Base-by-base conservation (phyloP, 1,140 invertebrate genomes). In the Phenacoccus solenopsis region DNA sequence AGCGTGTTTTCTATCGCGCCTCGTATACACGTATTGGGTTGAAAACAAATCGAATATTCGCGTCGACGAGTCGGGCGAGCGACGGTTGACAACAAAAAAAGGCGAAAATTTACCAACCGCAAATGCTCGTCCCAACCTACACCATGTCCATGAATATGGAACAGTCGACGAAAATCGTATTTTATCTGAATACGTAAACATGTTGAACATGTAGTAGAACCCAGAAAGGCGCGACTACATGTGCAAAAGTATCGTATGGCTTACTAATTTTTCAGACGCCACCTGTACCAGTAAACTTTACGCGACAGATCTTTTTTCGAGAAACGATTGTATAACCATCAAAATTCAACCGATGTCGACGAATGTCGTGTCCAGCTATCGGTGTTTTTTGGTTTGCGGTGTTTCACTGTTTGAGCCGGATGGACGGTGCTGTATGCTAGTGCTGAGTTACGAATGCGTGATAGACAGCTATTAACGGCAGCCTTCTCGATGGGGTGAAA, bases 181-280 rank as follows among this genome's bases (percentile, higher is more conserved):
- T 49, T 49, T 49, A 49, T 49, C 38, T 49, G 38, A 49, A 49
- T 49, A 49, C 38, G 38, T 49, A 49, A 49, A 49, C 38, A 49
- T 49, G 38, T 49, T 49, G 38, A 49, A 49, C 20, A n/a, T 49
- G 38, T 49, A 49, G 20, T n/a, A n/a, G n/a, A n/a, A n/a, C n/a
- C 38, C 38, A 49, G 20, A 49, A 49, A 49, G 12, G 20, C 38
- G 20, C 13, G 20, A 9, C 5, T 49, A 49, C 38, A 4, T 2
- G 20, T 2, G 5, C 38, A 49, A 49, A 49, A 49, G 38, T 49
- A 49, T 49, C 38, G 38, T 49, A 49, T 49, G 38, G 38, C 38
- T 49, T 49, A 49, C 38, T 49, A 49, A 49, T 49, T 49, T 32
- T 49, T 49, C 20, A 49, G 38, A 49, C 38, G 38, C 38, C 38